Percentiles rank a stretch among this genome's conserved stretches.
Evolutionary conservation across 2,113 vertebrate genomes (phyloP).

Genomic region (Chamaetylas fuelleborni): DNA sequence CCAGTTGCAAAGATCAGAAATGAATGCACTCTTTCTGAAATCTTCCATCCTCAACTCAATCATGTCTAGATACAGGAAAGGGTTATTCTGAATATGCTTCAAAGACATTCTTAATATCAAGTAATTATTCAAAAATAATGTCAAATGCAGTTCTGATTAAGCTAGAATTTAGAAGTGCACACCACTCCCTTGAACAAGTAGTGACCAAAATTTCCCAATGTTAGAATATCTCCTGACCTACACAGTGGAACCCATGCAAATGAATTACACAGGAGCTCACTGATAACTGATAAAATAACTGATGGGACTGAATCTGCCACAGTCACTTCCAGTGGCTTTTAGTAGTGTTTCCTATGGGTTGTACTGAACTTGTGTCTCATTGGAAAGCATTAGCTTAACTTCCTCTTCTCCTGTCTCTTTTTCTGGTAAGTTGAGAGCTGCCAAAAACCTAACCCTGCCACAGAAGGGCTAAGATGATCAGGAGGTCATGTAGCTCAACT

Average conservation of each 20-base stretch:
- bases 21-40: not conserved
- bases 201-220: not conserved
- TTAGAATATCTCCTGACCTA: not conserved
- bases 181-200: not conserved
- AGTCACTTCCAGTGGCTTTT: not conserved
- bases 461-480: not conserved
- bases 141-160: not conserved
- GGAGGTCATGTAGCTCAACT: not conserved
- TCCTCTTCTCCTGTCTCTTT: not conserved
- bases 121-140: not conserved
- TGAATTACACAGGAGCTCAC: not conserved
- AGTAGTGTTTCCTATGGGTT: not conserved
- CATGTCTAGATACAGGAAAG: fast-evolving
- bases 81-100: not conserved
- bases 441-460: not conserved
- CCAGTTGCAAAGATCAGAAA: not conserved
- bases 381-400: not conserved
- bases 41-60: not conserved
- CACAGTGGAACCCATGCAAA: not conserved
- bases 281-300: not conserved
- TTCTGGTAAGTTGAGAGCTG: not conserved
- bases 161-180: not conserved
- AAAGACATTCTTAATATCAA: not conserved
- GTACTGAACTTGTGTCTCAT: not conserved
- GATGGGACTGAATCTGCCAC: not conserved